These are phyloP conservation scores for Florisuga fusca DNA, from an alignment of 2,797 vertebrate genomes.

Conservation along the genomic window DNA sequence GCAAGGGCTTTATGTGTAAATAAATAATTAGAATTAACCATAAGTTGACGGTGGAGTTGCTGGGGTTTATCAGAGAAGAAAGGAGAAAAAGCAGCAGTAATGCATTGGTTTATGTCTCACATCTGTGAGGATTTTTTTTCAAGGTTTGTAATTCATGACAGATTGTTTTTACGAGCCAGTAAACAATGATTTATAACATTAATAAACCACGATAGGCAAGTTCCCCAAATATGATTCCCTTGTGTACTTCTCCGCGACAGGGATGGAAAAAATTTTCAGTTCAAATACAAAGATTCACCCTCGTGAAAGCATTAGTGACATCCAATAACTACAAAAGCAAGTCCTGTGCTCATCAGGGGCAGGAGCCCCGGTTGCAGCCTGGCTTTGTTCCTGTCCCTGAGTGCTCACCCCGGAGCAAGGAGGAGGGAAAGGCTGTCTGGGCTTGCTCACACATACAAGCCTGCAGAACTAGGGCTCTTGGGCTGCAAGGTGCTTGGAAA, in stretches of 20 bases:
- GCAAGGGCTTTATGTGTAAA: constrained; percentile 9
- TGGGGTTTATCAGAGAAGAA: constrained; percentile 6
- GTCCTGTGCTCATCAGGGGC: neutral
- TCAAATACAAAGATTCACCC: neutral
- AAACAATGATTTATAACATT: constrained; percentile 56
- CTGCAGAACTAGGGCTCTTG: neutral
- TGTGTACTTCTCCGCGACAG: neutral
- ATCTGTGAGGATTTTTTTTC: neutral
- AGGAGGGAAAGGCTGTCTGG: neutral
- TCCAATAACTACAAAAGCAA: neutral
- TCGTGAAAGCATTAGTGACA: neutral
- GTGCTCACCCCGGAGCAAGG: rapidly evolving
- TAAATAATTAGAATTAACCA: constrained; percentile 51
- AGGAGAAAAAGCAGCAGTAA: constrained; percentile 27
- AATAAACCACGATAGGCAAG: constrained; percentile 35
- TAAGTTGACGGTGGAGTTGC: neutral
- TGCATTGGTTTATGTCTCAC: neutral
- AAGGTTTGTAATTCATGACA: constrained; percentile 40
- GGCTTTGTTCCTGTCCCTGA: neutral
- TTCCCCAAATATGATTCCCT: neutral
- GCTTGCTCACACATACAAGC: neutral
- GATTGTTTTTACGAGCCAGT: constrained; percentile 20
- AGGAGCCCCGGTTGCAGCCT: neutral
- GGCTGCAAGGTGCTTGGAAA: neutral
- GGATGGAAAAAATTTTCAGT: constrained; percentile 9